Evolutionary conservation across 2,113 vertebrate genomes (phyloP), one percentile per base, ranked within the genome.

Genomic region (Poeciliopsis retropinna): DNA sequence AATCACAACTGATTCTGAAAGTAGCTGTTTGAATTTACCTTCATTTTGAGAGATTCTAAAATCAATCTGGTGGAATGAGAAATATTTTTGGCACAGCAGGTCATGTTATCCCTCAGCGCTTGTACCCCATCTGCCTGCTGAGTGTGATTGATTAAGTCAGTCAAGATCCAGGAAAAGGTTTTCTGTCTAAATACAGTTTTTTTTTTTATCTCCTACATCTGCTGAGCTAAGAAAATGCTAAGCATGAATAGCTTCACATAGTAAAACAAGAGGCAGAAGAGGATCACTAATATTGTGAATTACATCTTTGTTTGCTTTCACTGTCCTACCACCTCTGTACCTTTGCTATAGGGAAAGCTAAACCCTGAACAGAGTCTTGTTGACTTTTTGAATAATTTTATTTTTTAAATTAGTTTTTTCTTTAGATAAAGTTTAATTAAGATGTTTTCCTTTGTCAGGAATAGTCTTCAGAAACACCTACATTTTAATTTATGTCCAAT

Each of bases 191-290:
- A n/a, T 11, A 14, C 32, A 25, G 9, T n/a, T n/a, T 5, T 31
- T 28, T 15, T 31, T 41, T 31, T 72, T 34, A 34, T 47, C 34
- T 68, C 64, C 64, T 3, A 68, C 47, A 70, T 57, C 15, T 68
- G 27, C 9, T 47, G 41, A 47, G 47, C 14, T 11, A 29, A 30
- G 8, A 31, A 32, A 54, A 64, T 22, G 51, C 32, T 37, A 68
- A 25, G 30, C 37, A 34, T 17, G 13, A 75, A 64, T 13, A 12
- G 17, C 12, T 31, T 62, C 30, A n/a, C 29, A 15, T 1, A 60
- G 5, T 29, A 41, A 44, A 22, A 63, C 1, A 31, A 25, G 15
- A 10, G n/a, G 29, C 22, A 44, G 22, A 17, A n/a, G 51, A 66
- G 31, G 64, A 4, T 44, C 13, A 15, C 51, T 25, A 22, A 54